phyloP scores from a whole-genome alignment of 2,888 invertebrate genomes.

The Heliconius hortense region DNA sequence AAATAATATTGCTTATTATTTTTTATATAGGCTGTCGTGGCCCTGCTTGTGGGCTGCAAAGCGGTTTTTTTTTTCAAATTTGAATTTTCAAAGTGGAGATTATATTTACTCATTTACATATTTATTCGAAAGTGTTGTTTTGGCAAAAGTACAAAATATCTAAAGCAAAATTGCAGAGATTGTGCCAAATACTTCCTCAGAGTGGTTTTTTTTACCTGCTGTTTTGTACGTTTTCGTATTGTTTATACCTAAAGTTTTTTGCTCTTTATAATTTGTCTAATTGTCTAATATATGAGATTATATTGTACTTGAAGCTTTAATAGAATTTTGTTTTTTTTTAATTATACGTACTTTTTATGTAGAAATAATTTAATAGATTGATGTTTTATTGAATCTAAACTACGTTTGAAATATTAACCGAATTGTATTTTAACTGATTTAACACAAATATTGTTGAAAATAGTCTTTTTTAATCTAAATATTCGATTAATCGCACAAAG shows the following conservation, averaged over 20 bases:
- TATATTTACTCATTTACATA: too few relatives aligned
- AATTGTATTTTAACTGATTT: background rate
- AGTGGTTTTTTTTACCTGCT: background rate
- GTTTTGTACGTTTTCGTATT: background rate
- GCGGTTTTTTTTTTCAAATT: too few relatives aligned
- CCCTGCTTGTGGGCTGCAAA: too few relatives aligned
- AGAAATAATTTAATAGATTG: background rate
- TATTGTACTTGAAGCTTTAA: slow-evolving; percentile 24
- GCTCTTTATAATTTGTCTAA: slow-evolving; percentile 1
- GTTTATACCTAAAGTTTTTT: slow-evolving; percentile 8
- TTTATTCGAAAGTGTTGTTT: slow-evolving; percentile 1
- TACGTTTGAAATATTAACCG: background rate
- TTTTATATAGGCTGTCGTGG: background rate
- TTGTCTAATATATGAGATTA: slow-evolving; percentile 24
- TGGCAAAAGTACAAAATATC: background rate
- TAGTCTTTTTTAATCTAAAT: background rate
- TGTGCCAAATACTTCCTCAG: slow-evolving; percentile 20
- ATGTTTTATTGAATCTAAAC: slow-evolving; percentile 7
- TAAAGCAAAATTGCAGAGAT: slow-evolving; percentile 13
- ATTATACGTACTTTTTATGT: slow-evolving; percentile 10
- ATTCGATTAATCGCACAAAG: background rate
- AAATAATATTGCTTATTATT: background rate
- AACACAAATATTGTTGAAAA: slow-evolving; percentile 1
- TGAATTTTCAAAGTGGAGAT: too few relatives aligned
- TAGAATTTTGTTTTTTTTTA: slow-evolving; percentile 6